Base-by-base conservation (phyloP, 1,140 invertebrate genomes). In the Camponotus floridanus region DNA sequence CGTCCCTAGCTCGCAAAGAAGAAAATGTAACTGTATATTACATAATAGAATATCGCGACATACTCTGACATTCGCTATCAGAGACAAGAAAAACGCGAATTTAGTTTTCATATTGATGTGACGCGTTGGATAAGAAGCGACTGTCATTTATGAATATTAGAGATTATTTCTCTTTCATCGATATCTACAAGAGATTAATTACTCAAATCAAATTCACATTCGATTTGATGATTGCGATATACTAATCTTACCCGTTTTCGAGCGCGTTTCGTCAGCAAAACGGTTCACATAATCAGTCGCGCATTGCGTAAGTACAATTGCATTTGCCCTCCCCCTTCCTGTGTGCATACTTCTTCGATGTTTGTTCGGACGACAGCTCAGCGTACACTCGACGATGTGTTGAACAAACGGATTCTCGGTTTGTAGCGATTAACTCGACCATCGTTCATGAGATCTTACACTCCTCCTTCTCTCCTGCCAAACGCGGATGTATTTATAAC, bases 401-500 rank as follows among this genome's bases (percentile, higher is more conserved):
- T 31, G 18, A 62, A 45, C 45, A 18, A 61, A 83, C n/a, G 55
- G 11, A 36, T 76, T 76, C 15, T 18, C 36, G 26, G 3, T 39
- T 36, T 2, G 31, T 21, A 5, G n/a, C 51, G 39, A 81, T 73
- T 81, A 73, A 45, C 6, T 59, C 26, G 21, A 13, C 59, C 3
- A 31, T 31, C 33, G 73, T 11, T 33, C 18, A n/a, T 55, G n/a
- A 45, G 36, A 59, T 74, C 26, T 42, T 51, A 13, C 3, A 0
- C 21, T 36, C 36, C 48, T 45, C 13, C 45, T 48, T 51, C 15
- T 51, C 15, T 6, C 15, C 48, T 15, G 45, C 0, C 39, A n/a
- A 45, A 83, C 45, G 13, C 64, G 62, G 76, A 80, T 61, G 31
- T 45, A 39, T 45, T 73, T 26, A 31, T 73, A 81, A 81, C 9